phyloP scores from a whole-genome alignment of 2,113 vertebrate genomes.

The Urocynchramus pylzowi region DNA sequence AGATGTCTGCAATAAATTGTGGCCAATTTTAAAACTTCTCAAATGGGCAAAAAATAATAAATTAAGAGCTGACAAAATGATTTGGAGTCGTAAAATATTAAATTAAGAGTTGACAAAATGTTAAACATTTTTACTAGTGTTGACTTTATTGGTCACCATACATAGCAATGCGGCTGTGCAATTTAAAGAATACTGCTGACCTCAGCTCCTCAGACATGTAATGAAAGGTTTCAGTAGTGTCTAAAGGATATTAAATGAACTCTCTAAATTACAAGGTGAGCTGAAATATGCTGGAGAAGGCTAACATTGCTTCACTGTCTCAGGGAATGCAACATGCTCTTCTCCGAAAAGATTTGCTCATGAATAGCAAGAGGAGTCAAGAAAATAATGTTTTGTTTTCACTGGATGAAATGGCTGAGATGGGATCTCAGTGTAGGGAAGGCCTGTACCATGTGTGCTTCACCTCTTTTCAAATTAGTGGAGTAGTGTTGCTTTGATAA shows the following conservation, averaged over 20 bases:
- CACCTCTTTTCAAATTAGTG: not conserved
- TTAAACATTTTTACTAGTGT: not conserved
- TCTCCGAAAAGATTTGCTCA: not conserved
- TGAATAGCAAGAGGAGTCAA: not conserved
- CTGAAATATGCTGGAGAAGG: not conserved
- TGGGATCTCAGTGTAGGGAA: not conserved
- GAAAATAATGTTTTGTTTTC: not conserved
- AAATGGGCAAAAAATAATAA: not conserved
- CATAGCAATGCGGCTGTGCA: not conserved
- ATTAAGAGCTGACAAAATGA: not conserved
- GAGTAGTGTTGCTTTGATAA: not conserved
- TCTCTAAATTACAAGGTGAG: constrained; percentile 14
- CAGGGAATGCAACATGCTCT: not conserved
- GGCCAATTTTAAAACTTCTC: not conserved
- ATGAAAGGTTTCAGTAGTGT: not conserved
- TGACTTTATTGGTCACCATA: not conserved
- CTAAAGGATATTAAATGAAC: not conserved
- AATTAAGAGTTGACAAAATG: not conserved
- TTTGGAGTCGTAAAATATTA: not conserved
- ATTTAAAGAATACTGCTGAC: not conserved
- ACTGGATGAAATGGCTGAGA: not conserved
- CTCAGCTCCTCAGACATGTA: not conserved
- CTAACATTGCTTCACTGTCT: not conserved
- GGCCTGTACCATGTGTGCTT: not conserved
- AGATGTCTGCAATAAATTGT: not conserved